phyloP scores from a whole-genome alignment of 2,888 invertebrate genomes.

The Malacosoma neustria region DNA sequence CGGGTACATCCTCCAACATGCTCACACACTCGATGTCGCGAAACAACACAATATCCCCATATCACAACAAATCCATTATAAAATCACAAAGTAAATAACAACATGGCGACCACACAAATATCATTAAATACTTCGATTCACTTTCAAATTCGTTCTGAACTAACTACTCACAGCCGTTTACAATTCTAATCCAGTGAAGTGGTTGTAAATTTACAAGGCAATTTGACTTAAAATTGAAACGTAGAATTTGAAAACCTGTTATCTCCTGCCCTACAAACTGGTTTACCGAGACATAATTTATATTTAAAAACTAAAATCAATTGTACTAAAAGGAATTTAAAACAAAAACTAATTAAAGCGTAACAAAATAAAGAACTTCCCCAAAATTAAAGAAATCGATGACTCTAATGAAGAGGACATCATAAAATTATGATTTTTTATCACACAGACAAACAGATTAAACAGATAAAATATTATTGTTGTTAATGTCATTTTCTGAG shows the following conservation, averaged over 20 bases:
- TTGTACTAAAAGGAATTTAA: constrained; percentile 17
- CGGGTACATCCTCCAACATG: constrained; percentile 73
- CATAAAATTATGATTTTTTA: constrained; percentile 14
- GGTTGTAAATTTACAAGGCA: constrained; percentile 6
- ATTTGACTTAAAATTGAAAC: constrained; percentile 2
- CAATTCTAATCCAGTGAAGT: constrained; percentile 5
- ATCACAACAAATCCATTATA: constrained; percentile 36
- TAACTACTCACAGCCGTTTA: constrained; percentile 21
- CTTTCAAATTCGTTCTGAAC: constrained; percentile 10
- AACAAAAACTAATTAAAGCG: constrained; percentile 17
- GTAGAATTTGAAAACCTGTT: constrained; percentile 11
- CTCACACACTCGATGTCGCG: constrained; percentile 47
- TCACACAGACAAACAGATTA: constrained; percentile 4
- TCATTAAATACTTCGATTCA: constrained; percentile 15
- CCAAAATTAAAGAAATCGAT: constrained; percentile 54
- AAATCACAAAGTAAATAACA: constrained; percentile 66
- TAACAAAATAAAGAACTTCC: constrained; percentile 37
- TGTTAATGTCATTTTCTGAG: too few relatives aligned
- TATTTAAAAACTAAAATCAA: constrained; percentile 12
- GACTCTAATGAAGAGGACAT: constrained; percentile 39
- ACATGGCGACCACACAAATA: constrained; percentile 57
- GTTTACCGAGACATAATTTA: constrained; percentile 12
- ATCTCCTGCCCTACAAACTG: constrained; percentile 14
- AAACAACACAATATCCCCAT: constrained; percentile 56
- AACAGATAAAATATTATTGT: too few relatives aligned